Evolutionary conservation across 2,113 vertebrate species (phyloP).

Genomic region (Nycticorax nycticorax): DNA sequence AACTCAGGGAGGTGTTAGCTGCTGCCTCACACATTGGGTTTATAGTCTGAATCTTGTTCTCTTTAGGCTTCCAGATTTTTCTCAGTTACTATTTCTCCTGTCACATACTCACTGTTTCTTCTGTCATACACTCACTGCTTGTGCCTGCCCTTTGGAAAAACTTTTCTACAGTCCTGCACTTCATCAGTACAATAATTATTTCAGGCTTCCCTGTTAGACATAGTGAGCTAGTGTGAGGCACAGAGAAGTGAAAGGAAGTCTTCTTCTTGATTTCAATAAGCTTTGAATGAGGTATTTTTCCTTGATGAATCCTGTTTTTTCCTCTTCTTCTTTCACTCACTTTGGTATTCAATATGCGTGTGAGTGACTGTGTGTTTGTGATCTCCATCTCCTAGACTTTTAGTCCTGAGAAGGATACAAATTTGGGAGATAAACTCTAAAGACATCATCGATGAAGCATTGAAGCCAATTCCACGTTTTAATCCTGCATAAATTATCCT

Average conservation of each 20-base stretch:
- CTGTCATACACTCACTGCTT: neutral
- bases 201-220: conserved; percentile 35
- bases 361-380: neutral
- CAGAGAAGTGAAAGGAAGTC: conserved; percentile 1
- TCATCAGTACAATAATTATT: conserved; percentile 55
- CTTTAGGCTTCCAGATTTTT: conserved; percentile 54
- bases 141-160: conserved; percentile 23
- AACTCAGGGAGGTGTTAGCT: neutral
- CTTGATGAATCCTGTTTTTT: neutral
- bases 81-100: conserved; percentile 60
- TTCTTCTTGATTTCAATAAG: neutral
- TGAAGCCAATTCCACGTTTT: conserved; percentile 54
- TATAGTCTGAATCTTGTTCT: conserved; percentile 48
- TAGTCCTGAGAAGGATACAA: neutral
- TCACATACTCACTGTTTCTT: conserved; percentile 55
- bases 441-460: conserved; percentile 26
- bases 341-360: neutral
- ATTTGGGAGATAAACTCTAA: conserved; percentile 32
- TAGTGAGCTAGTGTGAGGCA: neutral
- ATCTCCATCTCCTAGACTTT: neutral
- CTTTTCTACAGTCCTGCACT: conserved; percentile 35
- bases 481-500: conserved; percentile 56
- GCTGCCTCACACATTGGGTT: conserved; percentile 38
- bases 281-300: neutral
- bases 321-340: conserved; percentile 1